Conservation (phyloP, 2,888 invertebrate genomes). For the Tridacna crocea region DNA sequence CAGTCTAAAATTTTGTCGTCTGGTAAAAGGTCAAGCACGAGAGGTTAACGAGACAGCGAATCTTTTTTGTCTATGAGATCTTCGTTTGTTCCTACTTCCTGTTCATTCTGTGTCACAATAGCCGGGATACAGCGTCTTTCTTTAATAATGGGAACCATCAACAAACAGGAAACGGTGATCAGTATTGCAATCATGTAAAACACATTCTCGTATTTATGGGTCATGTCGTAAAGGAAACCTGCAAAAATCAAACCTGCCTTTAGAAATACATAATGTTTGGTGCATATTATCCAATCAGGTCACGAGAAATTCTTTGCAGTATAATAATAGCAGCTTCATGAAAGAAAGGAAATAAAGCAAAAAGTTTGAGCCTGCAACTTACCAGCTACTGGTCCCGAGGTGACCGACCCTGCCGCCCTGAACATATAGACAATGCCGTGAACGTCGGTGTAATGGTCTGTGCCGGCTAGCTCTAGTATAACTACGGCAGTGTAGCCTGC, state of each 20-base stretch:
- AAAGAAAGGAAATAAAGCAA: too few relatives aligned
- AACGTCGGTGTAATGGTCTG: conserved; percentile 45
- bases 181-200: conserved; percentile 14
- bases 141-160: conserved; percentile 16
- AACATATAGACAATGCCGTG: conserved; percentile 42
- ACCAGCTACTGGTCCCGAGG: conserved; percentile 54
- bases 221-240: conserved; percentile 5
- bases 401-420: conserved; percentile 36
- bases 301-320: too few relatives aligned
- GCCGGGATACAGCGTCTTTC: conserved; percentile 11
- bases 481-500: conserved; percentile 40
- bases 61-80: neutral
- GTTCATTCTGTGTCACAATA: neutral
- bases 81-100: conserved; percentile 3
- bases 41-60: neutral
- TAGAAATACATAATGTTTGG: too few relatives aligned
- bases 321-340: too few relatives aligned
- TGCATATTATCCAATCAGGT: too few relatives aligned
- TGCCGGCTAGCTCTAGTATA: conserved; percentile 39
- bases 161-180: conserved; percentile 5
- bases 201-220: conserved; percentile 7
- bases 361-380: neutral
- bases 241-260: neutral
- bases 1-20: too few relatives aligned
- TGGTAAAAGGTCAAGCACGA: too few relatives aligned